Evolutionary conservation across 2,797 vertebrate species (phyloP).

Genomic region (Pangasius sanitwongsei): DNA sequence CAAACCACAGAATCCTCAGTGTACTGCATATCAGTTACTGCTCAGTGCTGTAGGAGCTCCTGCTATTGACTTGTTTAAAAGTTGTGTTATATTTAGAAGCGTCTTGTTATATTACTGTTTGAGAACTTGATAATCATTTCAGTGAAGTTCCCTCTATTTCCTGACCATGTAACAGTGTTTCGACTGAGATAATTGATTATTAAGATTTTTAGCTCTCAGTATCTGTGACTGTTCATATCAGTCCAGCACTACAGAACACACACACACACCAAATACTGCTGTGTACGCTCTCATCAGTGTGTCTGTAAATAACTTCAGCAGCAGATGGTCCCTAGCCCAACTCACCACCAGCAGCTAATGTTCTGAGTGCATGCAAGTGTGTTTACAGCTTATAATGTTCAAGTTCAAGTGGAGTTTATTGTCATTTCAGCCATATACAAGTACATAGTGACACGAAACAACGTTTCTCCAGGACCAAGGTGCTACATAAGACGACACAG

Average conservation of each 20-base stretch:
- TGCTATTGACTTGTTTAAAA: neutral
- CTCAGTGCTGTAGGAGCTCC: neutral
- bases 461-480: no score
- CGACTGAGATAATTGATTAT: neutral
- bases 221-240: neutral
- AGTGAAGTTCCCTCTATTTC: neutral
- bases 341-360: neutral
- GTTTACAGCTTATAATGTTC: neutral
- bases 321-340: constrained; percentile 51
- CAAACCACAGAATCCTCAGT: neutral
- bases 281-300: constrained; percentile 40
- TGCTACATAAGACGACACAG: no score
- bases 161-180: neutral
- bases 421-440: no score
- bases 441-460: no score
- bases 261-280: constrained; percentile 16
- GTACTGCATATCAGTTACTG: neutral
- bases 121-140: neutral
- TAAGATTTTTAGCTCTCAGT: no score
- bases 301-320: constrained; percentile 53
- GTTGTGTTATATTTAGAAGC: neutral
- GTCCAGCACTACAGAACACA: neutral
- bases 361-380: neutral
- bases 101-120: neutral
- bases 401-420: no score